A percentile compares a stretch with the other conserved stretches of the same genome.
These are phyloP conservation scores for Trissolcus basalis DNA, from an alignment of 1,140 invertebrate genomes.

Conservation along the genomic window DNA sequence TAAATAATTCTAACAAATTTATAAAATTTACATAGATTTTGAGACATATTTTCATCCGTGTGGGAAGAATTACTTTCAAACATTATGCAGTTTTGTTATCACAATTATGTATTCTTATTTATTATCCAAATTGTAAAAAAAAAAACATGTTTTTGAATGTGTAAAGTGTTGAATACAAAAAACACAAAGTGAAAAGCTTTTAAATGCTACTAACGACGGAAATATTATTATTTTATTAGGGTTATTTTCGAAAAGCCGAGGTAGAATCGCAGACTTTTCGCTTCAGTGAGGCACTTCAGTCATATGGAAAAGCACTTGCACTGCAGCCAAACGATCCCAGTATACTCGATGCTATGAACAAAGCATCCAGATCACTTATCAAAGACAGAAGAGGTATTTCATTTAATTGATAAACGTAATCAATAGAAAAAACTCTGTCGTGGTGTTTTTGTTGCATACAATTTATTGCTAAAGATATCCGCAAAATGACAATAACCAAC, in stretches of 20 bases:
- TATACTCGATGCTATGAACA: constrained; percentile 81
- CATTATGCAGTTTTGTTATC: too few relatives aligned
- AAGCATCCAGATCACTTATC: constrained; percentile 78
- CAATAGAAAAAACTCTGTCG: not conserved
- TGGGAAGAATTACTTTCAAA: too few relatives aligned
- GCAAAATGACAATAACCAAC: too few relatives aligned
- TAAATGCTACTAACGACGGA: too few relatives aligned
- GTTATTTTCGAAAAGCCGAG: constrained; percentile 87
- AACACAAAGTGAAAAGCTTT: too few relatives aligned
- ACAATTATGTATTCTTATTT: too few relatives aligned
- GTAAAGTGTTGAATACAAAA: not conserved
- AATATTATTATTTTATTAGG: constrained; percentile 75
- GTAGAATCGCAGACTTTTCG: constrained; percentile 83
- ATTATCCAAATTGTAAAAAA: too few relatives aligned
- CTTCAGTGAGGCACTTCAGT: constrained; percentile 83
- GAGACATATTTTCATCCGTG: too few relatives aligned
- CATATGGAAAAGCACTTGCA: constrained; percentile 82
- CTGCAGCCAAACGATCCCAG: constrained; percentile 83
- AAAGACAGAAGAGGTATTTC: constrained; percentile 76
- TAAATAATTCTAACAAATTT: too few relatives aligned
- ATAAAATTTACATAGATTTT: too few relatives aligned
- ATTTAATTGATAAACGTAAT: constrained; percentile 26
- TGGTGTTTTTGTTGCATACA: not conserved
- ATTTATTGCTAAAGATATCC: not conserved
- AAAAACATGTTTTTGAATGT: not conserved